Evolutionary conservation across 2,797 vertebrate genomes (phyloP), one percentile per base, ranked within the genome.

Genomic region (Numenius phaeopus): DNA sequence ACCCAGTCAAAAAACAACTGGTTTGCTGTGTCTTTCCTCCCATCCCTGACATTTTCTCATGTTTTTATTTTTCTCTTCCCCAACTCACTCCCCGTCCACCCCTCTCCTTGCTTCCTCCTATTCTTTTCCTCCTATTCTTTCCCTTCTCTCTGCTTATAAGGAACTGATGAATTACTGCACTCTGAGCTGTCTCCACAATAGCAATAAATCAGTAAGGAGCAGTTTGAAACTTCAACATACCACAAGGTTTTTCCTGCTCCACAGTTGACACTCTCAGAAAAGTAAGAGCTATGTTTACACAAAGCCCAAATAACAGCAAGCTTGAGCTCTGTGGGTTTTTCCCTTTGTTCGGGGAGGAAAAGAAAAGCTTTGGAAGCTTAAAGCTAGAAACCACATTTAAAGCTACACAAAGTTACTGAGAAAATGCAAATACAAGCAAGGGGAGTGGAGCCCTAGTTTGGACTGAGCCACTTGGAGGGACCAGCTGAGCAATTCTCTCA

Each of bases 111-210:
- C 62, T 96, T 96, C 88, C 96, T 94, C 50, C 83, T 65, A 95
- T 95, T 97, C 95, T 96, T 88, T 95, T 94, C 90, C 96, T 95
- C 54, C 85, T 69, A 95, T 96, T 97, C 95, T 95, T 90, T 91
- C 27, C n/a, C 59, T 79, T 40, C 47, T 64, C 65, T 67, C 47
- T 67, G 55, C 81, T 77, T 73, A 70, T 37, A 87, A 73, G 75
- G 44, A 73, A 20, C 5, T 52, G 52, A 94, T 64, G 47, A 94
- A 90, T 59, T 80, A 72, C 27, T 40, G 42, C 23, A 50, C 39
- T 71, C 73, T 37, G 14, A 34, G 37, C 54, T 44, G 70, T 37
- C 65, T 92, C 70, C 71, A 89, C n/a, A 59, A 37, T 1, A 88
- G 15, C 77, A 93, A 91, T 87, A 90, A 94, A 90, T 91, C 86